These are phyloP conservation scores for Emys orbicularis DNA, from an alignment of 2,797 vertebrate genomes.

Conservation along the genomic window DNA sequence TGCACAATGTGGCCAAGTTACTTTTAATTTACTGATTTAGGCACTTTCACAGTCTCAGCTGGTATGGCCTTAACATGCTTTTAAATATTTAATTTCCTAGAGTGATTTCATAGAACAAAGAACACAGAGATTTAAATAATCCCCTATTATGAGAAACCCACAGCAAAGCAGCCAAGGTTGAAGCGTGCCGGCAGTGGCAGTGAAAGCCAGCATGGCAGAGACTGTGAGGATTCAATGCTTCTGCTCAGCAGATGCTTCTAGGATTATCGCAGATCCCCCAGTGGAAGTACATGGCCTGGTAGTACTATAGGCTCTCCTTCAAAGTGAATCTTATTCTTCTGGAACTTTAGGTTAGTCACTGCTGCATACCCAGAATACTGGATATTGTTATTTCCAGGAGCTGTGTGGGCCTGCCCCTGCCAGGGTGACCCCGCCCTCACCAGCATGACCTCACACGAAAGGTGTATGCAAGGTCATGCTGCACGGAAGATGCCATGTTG, in stretches of 20 bases:
- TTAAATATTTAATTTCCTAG: slow-evolving; percentile 58
- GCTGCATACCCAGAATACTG: too few relatives aligned
- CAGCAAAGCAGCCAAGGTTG: not conserved
- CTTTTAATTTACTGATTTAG: slow-evolving; percentile 59
- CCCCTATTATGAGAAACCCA: not conserved
- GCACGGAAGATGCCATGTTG: not conserved
- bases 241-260: not conserved
- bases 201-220: not conserved
- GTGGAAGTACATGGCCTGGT: not conserved
- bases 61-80: slow-evolving; percentile 29
- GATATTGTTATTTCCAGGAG: not conserved
- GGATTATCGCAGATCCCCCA: not conserved
- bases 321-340: not conserved
- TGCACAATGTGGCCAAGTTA: not conserved
- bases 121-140: slow-evolving; percentile 49
- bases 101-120: slow-evolving; percentile 56
- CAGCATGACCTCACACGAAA: not conserved
- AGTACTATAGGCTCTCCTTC: not conserved
- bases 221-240: not conserved
- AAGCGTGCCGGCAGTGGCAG: not conserved
- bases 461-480: not conserved
- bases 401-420: not conserved
- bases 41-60: slow-evolving; percentile 48
- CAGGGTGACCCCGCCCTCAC: not conserved
- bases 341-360: too few relatives aligned